Base-by-base conservation (phyloP, 1,140 invertebrate species). In the Aphaenogaster rudis region DNA sequence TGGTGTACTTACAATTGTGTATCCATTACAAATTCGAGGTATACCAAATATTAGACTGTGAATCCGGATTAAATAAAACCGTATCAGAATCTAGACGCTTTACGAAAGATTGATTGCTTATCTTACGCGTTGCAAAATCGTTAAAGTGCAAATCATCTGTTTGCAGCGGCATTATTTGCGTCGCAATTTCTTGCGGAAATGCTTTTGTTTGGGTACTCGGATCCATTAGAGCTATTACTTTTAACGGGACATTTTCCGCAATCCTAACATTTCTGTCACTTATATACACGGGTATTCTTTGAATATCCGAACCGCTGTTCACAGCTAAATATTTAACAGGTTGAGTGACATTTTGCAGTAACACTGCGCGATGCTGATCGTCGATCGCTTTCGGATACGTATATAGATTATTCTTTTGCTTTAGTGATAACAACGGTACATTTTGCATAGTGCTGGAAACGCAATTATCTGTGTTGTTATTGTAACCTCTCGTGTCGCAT, bases 281-380 rank as follows among this genome's bases (percentile, higher is more conserved):
- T 57, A 72, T 71, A 13, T 82, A 74, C 2, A 82, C 17, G 3
- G 80, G 80, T 39, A 82, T 61, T 61, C 36, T 59, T 36, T 74
- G 67, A 3, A 59, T 48, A 6, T 50, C 7, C 6, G 28, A 33
- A 21, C 36, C 54, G 6, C 39, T 82, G 3, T 48, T 57, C 13
- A 74, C 42, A 48, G 80, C 67, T 0, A 74, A 59, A 21, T 82
- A 82, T 39, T 82, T 82, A 36, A 74, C 13, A 61, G 80, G 80
- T 21, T 82, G 80, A 82, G 52, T 74, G 11, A 48, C 17, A 48
- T 61, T 45, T 63, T 74, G 66, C 36, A 80, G 1, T 15, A 52
- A 33, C 8, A 72, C 21, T 15, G 66, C 13, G 9, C 21, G 48
- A 71, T 33, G 66, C 39, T 57, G 79, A 45, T 45, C 17, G 15